Base-by-base conservation (phyloP, 2,797 vertebrate genomes). In the Strix occidentalis region DNA sequence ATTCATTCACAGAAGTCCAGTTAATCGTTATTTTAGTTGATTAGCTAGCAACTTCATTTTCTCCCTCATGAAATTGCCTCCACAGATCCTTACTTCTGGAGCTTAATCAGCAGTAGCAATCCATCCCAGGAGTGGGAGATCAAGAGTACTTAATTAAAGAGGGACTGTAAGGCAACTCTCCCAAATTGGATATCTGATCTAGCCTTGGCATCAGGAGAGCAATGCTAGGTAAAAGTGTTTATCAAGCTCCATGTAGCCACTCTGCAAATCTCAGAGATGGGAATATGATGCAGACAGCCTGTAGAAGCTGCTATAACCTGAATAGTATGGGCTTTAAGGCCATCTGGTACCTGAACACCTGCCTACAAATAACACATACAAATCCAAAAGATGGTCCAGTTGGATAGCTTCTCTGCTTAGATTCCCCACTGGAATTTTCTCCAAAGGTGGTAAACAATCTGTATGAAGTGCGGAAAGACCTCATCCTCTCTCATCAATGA, bases 281-380 rank as follows among this genome's bases (percentile, higher is more conserved):
- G 96, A 95, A 97, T 93, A 95, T 96, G 94, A 96, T 96, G 90
- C 90, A 96, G 97, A 94, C 93, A 97, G 97, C 89, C 94, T 96
- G 96, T 95, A 93, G 91, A 96, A 93, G 95, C 97, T 97, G 96
- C 95, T 97, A 93, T 97, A 96, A 96, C 95, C 94, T 96, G 96
- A 91, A 96, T 96, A 97, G 93, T 96, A 69, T 96, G 92, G 95
- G 95, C 90, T 97, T 96, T 96, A 96, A 97, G 97, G 97, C 97
- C 97, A 98, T 98, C 97, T 98, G 97, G 95, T 98, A 97, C 96
- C 98, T 97, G 96, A 97, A 97, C 97, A 98, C 98, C 97, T 97
- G 97, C 97, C 97, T 97, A 77, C 96, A 96, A 97, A 97, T 96
- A 97, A 81, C 90, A 97, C 94, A 81, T 96, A 95, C 96, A 89